These are phyloP conservation scores for Rhombomys opimus DNA, from an alignment of 2,113 vertebrate genomes.

Conservation along the genomic window DNA sequence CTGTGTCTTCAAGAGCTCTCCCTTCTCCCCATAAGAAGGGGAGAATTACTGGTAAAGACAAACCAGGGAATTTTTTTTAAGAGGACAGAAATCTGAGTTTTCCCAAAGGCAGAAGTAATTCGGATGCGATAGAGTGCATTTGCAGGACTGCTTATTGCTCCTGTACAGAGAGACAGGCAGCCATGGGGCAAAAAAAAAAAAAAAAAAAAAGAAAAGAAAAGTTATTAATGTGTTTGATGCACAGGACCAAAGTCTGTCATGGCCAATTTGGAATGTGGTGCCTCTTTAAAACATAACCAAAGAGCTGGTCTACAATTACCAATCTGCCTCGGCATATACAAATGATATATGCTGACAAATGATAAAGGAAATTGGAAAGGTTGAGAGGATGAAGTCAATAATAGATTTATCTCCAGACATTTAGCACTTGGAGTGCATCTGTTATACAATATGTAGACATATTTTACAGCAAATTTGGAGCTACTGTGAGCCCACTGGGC, in stretches of 20 bases:
- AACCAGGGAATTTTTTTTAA: conserved; percentile 25
- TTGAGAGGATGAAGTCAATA: conserved; percentile 84
- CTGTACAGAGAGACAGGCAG: neutral
- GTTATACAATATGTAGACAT: conserved; percentile 85
- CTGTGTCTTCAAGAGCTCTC: neutral
- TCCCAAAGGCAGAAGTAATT: neutral
- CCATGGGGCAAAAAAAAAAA: neutral
- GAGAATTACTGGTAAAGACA: conserved; percentile 21
- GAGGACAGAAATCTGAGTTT: neutral
- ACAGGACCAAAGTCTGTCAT: conserved; percentile 18
- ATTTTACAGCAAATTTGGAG: conserved; percentile 85
- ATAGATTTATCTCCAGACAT: conserved; percentile 86
- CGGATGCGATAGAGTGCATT: neutral
- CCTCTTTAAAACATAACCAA: conserved; percentile 33
- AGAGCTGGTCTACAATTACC: conserved; percentile 59
- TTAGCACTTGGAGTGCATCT: conserved; percentile 85
- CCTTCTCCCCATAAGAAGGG: neutral
- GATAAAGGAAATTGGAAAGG: conserved; percentile 84
- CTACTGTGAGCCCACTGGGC: conserved; percentile 83
- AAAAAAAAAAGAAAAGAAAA: neutral
- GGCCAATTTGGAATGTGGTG: conserved; percentile 37
- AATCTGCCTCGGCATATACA: conserved; percentile 78
- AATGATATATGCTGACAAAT: conserved; percentile 79
- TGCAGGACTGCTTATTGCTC: neutral
- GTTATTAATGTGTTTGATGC: neutral